Base-by-base conservation (phyloP, 2,888 invertebrate genomes). In the Cephus runcator region DNA sequence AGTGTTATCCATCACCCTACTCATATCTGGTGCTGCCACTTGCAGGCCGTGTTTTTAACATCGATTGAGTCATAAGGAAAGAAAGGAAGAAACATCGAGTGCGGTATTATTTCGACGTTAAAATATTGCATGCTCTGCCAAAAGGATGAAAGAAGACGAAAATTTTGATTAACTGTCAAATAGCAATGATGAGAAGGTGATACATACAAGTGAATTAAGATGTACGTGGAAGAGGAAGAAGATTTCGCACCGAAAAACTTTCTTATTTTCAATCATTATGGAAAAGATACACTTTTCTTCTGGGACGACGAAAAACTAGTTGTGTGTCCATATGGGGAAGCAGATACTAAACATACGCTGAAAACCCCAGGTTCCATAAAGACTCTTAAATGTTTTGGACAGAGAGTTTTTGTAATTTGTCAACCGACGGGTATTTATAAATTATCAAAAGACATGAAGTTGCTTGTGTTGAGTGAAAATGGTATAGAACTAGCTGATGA, bases 361-460 rank as follows among this genome's bases (percentile, higher is more conserved):
- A 80, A 74, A 31, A 82, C 88, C 9, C 91, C 91, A 3, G 80
- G 75, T 11, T 33, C 79, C 4, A 85, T 91, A 34, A 87, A 83
- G 78, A 82, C 79, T 4, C 78, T 91, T 69, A 84, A 84, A 69
- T 83, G 83, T 71, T 88, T 86, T 71, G 75, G 76, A 11, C 81
- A 83, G 33, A 83, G 90, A 79, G 81, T 88, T 34, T 91, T 88
- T 75, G 40, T 90, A 9, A 77, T 88, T 15, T 90, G 89, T 77
- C 69, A 71, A 11, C 89, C 91, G 1, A 71, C 74, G 30, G 91
- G 90, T 15, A 79, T 87, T 73, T 89, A 88, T 56, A 90, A 91
- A 81, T 69, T 90, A 4, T 84, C 84, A 4, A 81, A 83, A 11
- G 81, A 84, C 9, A 73, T 78, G 68, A 80, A 84, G 15, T 88